Conservation (phyloP, 2,888 invertebrate genomes). For the Heliconius erato region DNA sequence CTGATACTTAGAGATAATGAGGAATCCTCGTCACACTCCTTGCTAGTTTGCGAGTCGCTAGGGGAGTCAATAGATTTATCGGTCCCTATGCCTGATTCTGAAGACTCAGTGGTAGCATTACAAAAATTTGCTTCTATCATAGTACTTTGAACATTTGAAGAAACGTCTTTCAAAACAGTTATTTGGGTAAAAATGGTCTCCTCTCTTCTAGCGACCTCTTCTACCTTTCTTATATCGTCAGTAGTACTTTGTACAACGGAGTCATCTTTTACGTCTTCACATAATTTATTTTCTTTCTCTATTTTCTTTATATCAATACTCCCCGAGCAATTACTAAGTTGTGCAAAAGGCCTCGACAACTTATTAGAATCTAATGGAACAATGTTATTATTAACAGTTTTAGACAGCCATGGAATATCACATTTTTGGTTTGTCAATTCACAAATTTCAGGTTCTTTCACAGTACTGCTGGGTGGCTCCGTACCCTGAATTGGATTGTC, state of each 20-base stretch:
- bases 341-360: slow-evolving; percentile 78
- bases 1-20: slow-evolving; percentile 79
- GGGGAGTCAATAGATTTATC: slow-evolving; percentile 83
- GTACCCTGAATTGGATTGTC: slow-evolving; percentile 82
- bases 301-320: slow-evolving; percentile 68
- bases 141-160: slow-evolving; percentile 78
- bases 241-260: slow-evolving; percentile 55
- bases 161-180: slow-evolving; percentile 80
- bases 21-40: slow-evolving; percentile 83
- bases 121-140: slow-evolving; percentile 80
- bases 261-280: slow-evolving; percentile 51
- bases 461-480: slow-evolving; percentile 81
- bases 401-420: slow-evolving; percentile 83
- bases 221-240: slow-evolving; percentile 69
- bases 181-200: slow-evolving; percentile 81
- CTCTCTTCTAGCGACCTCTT: slow-evolving; percentile 76
- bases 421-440: slow-evolving; percentile 71
- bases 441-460: slow-evolving; percentile 72
- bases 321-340: slow-evolving; percentile 73
- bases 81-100: slow-evolving; percentile 81
- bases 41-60: slow-evolving; percentile 79
- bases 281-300: slow-evolving; percentile 52
- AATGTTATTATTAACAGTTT: slow-evolving; percentile 81
- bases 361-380: slow-evolving; percentile 74
- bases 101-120: slow-evolving; percentile 76